Evolutionary conservation across 1,140 invertebrate genomes (phyloP), one percentile per base, ranked within the genome.

Genomic region (Pseudoatta argentina): DNA sequence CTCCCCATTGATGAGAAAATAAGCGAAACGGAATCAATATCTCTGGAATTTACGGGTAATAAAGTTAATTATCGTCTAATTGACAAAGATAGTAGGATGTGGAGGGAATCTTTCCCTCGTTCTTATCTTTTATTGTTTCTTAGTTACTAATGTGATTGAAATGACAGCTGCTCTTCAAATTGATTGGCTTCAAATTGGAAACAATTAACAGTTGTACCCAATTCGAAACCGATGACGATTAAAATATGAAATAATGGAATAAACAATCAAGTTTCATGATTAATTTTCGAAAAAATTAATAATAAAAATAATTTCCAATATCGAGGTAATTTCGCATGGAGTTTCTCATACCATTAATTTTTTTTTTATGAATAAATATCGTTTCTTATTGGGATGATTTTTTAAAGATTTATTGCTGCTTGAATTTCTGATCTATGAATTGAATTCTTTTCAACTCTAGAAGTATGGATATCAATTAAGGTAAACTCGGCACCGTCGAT

Each of bases 21-120:
- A 72, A 82, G n/a, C 59, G 76, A 61, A 55, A 57, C 66, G 24
- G 63, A 63, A 21, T 48, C 57, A 55, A 44, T 59, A 71, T 71
- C 44, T 10, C 72, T 16, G 53, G 48, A 78, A 82, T 51, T 86
- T 16, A 48, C 59, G 21, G 21, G 55, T 18, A 69, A 76, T 27
- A 21, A 79, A 85, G 61, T 61, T 82, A 89, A 88, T 88, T 73
- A 39, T 64, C 16, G 67, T 48, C 8, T 53, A 53, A 48, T 55
- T 61, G 64, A 81, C 53, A 59, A 57, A 79, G 34, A 59, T 21
- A 24, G n/a, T 21, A 44, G 8, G 27, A 72, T 1, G 18, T 18
- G 48, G 18, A 3, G 3, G 57, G 6, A 59, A 3, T 59, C 10
- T 63, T 53, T 55, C 39, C 57, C 18, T 39, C 16, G 14, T 6